Conservation (phyloP, 2,113 vertebrate species). For the Mesoclemmys tuberculata region DNA sequence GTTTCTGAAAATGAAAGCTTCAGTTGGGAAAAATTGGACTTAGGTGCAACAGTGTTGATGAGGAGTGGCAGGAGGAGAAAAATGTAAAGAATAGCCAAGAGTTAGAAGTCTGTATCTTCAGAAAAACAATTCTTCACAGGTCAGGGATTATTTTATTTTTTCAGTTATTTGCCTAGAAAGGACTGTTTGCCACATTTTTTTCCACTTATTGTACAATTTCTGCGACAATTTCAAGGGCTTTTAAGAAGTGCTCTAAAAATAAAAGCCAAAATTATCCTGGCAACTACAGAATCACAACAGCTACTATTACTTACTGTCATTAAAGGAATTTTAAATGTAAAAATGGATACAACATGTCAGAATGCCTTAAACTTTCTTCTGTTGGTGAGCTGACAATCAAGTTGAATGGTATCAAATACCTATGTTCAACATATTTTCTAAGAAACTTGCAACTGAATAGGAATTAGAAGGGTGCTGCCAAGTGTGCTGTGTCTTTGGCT, state of each 20-base stretch:
- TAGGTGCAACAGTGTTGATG: neutral
- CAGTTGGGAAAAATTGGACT: neutral
- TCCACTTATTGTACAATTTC: neutral
- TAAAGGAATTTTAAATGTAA: neutral
- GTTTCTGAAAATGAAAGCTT: neutral
- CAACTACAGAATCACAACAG: neutral
- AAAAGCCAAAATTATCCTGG: neutral
- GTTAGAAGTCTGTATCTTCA: neutral
- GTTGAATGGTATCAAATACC: neutral
- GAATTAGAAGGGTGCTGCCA: neutral
- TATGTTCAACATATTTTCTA: neutral
- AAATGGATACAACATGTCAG: neutral
- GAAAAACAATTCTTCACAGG: neutral
- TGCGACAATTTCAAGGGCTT: neutral
- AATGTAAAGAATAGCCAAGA: neutral
- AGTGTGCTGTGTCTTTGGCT: neutral
- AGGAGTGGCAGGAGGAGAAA: neutral
- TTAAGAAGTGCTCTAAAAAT: neutral
- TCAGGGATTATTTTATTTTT: neutral
- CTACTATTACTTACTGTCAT: neutral
- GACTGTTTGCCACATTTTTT: neutral
- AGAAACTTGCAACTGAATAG: neutral
- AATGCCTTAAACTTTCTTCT: accelerated
- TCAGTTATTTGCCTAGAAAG: neutral
- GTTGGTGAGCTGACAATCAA: neutral